These are phyloP conservation scores for Andrena camellia DNA, from an alignment of 2,888 invertebrate species.

Conservation along the genomic window DNA sequence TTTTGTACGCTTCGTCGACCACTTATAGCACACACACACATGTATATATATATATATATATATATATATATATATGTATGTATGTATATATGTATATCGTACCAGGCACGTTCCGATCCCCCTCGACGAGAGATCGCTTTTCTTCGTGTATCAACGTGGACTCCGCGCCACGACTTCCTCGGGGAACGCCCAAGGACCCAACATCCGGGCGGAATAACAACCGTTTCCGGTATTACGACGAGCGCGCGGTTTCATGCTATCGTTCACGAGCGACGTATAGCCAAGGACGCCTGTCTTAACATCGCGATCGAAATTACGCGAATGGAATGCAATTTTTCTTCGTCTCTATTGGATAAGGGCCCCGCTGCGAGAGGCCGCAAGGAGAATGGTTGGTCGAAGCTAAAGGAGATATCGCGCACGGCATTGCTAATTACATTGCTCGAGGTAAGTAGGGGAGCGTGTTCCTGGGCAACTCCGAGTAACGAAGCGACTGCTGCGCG, in stretches of 20 bases:
- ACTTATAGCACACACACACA: not conserved
- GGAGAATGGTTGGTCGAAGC: no score
- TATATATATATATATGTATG: not conserved
- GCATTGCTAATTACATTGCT: no score
- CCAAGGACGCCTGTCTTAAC: not conserved
- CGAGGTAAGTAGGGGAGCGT: no score
- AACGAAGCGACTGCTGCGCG: no score
- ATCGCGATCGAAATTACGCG: constrained; percentile 11
- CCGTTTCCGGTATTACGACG: not conserved
- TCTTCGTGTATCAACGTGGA: not conserved
- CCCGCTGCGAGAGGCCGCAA: no score
- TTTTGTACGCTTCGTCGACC: constrained; percentile 9
- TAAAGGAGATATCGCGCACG: not conserved
- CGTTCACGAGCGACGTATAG: not conserved
- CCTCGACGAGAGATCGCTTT: constrained; percentile 38
- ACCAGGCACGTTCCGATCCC: constrained; percentile 24
- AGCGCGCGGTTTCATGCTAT: not conserved
- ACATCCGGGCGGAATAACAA: not conserved
- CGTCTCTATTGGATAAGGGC: not conserved
- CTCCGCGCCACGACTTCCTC: constrained; percentile 2
- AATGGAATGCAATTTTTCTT: constrained; percentile 22
- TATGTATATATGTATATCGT: not conserved
- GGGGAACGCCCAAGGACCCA: constrained; percentile 2
- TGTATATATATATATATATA: not conserved
- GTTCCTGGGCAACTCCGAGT: no score